Base-by-base conservation (phyloP, 1,140 invertebrate species). In the Conus ventricosus region DNA sequence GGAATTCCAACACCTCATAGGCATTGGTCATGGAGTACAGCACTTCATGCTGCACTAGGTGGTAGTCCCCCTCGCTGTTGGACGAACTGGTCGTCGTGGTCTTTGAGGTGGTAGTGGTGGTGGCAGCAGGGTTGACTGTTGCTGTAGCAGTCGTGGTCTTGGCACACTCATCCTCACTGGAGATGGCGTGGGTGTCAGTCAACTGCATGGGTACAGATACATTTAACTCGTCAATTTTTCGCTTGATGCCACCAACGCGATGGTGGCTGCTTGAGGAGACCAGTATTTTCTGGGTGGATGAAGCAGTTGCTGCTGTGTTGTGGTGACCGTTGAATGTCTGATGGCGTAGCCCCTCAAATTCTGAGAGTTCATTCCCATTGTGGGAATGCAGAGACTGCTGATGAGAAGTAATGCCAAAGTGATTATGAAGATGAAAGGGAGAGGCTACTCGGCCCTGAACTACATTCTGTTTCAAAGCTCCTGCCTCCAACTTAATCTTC, bases 1-100 rank as follows among this genome's bases (percentile, higher is more conserved):
- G 96, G 96, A 99, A 99, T 95, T 99, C 99, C 92, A 99, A 96
- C 89, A 99, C 99, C 96, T 99, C 98, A 96, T 99, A 99, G 94
- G 98, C 97, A 91, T 97, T 97, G 95, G 94, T 94, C 91, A 98
- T 97, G 87, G 98, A 99, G 96, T 98, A 99, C 89, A 99, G 97
- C 90, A 99, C 98, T 96, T 99, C 99, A 96, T 99, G 99, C 95
- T 99, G 98, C 63, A 99, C 98, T 94, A 99, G 96, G 95, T 99
- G 98, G 96, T 99, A 99, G 96, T 99, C 99, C 81, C 99, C 99
- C 96, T 99, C 99, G 90, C 93, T 95, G 67, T 11, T 71, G 15
- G 57, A 55, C 57, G 57, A 11, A 15, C 15, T 60, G 51, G 51
- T 55, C 96, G 95, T 94, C 80, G 93, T 97, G 96, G 95, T 97